These are phyloP conservation scores for Peucedramus taeniatus DNA, from an alignment of 2,113 vertebrate genomes.

Conservation along the genomic window DNA sequence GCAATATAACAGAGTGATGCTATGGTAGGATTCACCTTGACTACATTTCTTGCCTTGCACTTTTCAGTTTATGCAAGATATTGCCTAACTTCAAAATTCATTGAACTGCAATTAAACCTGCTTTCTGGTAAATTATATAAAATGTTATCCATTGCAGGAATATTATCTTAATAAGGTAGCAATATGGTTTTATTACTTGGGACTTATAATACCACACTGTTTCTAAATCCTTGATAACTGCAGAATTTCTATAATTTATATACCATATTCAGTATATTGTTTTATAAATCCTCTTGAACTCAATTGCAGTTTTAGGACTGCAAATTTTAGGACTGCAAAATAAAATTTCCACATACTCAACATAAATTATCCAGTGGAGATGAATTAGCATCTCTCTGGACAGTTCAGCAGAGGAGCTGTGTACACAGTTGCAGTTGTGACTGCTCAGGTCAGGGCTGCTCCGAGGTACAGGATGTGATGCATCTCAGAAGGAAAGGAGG, in stretches of 20 bases:
- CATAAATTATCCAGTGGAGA: neutral
- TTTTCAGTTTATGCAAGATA: neutral
- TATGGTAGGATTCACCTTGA: neutral
- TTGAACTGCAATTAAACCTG: neutral
- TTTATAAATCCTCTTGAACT: neutral
- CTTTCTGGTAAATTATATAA: neutral
- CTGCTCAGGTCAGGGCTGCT: accelerated
- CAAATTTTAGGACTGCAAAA: neutral
- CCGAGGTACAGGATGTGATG: neutral
- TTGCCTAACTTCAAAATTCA: neutral
- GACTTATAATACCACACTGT: neutral
- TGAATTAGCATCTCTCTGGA: neutral
- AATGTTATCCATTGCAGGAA: neutral
- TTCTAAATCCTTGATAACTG: neutral
- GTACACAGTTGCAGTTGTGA: neutral
- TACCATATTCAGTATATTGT: neutral
- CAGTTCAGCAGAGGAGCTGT: neutral
- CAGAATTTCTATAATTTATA: neutral
- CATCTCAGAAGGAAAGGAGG: neutral
- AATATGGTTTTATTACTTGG: neutral
- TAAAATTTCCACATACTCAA: neutral
- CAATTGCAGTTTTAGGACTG: neutral
- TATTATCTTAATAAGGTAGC: neutral
- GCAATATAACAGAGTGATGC: neutral
- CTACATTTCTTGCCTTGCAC: neutral